phyloP scores from a whole-genome alignment of 2,797 vertebrate species.

The Pristis pectinata region DNA sequence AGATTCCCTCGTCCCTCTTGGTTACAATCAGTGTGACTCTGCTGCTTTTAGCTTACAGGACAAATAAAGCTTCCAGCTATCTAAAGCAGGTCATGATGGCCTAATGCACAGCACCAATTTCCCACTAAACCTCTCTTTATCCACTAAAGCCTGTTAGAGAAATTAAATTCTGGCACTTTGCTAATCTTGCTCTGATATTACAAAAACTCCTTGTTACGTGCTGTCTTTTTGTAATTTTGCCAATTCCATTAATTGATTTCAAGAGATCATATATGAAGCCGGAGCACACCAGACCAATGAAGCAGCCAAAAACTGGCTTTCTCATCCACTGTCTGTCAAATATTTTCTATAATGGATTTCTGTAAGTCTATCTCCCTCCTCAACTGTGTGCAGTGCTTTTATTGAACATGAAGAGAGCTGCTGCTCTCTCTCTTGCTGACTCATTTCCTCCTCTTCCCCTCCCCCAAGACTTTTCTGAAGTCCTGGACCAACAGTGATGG shows the following conservation, averaged over 20 bases:
- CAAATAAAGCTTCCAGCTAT: background rate
- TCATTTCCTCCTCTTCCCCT: background rate
- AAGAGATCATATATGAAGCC: background rate
- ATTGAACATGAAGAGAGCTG: background rate
- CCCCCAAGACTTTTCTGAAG: too few relatives aligned
- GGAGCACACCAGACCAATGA: background rate
- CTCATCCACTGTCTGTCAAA: background rate
- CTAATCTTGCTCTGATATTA: background rate
- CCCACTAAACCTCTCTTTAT: background rate
- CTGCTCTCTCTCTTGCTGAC: background rate
- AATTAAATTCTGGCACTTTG: background rate
- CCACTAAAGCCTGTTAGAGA: background rate
- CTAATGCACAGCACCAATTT: background rate
- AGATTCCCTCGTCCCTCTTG: background rate
- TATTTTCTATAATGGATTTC: background rate
- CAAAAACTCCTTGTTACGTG: background rate
- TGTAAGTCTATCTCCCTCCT: background rate
- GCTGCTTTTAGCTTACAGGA: background rate
- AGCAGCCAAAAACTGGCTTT: background rate
- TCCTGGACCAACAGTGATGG: background rate
- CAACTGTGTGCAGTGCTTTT: background rate
- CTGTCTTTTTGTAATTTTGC: background rate
- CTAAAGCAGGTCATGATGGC: background rate
- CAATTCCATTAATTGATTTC: background rate
- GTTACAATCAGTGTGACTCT: background rate